Base-by-base conservation (phyloP, 2,888 invertebrate species). In the Eupelmus urozonus region DNA sequence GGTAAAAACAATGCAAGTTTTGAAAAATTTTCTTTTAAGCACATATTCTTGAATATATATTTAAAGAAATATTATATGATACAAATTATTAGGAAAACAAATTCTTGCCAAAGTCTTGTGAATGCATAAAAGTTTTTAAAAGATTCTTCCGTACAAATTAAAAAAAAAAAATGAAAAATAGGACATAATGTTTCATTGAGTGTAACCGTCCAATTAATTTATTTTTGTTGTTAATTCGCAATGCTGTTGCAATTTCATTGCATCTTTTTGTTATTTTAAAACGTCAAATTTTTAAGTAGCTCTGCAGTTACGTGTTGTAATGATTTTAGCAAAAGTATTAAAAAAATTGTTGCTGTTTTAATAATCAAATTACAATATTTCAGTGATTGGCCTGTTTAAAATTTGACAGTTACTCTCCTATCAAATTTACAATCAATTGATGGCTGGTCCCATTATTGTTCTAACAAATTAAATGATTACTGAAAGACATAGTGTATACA, bases 371-470 rank as follows among this genome's bases (percentile, higher is more conserved):
- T 42, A 23, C 18, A 20, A 1, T 62, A 34, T 42, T 70, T 57
- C 13, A 49, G 27, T 29, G 27, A 23, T 34, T 25, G 18, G 29
- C 51, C 45, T 71, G 29, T 45, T 45, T 16, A 71, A 55, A 67
- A 67, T 20, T 59, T 53, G 18, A 72, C 23, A 27, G 20, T 72
- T 73, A 65, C 27, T 20, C n/a, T 42, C 34, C 18, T 60, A 59
- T 60, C 5, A 55, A 63, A 67, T 67, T 40, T 75, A 57, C 27
- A 77, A 71, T 66, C 25, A 51, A 72, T 42, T 60, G 69, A 73
- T 78, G 73, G 72, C 67, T 78, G 73, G 73, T 73, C 49, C 73
- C 78, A 78, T 72, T 77, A 67, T 77, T 67, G 59, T 77, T 66
- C 51, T 59, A 55, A 53, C 55, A 34, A 65, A 60, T 62, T 72